phyloP scores from a whole-genome alignment of 2,113 vertebrate species.

The Otocyon megalotis region DNA sequence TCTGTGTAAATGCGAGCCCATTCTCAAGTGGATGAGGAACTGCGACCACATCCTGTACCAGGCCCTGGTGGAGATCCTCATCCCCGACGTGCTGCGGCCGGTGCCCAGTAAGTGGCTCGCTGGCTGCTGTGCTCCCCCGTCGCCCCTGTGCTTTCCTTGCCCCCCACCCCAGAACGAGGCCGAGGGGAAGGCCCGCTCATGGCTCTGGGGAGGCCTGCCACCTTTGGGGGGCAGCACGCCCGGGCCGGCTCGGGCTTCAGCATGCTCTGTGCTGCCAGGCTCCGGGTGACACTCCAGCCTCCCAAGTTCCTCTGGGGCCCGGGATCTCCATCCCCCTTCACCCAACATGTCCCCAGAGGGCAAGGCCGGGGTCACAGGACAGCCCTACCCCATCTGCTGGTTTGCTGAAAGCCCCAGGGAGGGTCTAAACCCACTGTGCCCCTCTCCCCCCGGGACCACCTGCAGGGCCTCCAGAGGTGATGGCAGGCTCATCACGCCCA shows the following conservation, averaged over 20 bases:
- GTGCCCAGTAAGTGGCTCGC: conserved; percentile 94
- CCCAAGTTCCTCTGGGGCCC: not conserved
- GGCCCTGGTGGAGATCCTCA: conserved; percentile 97
- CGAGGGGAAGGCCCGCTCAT: not conserved
- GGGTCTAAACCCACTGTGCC: not conserved
- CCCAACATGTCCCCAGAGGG: not conserved
- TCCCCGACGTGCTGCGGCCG: conserved; percentile 96
- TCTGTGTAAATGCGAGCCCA: conserved; percentile 94
- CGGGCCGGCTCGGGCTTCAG: not conserved
- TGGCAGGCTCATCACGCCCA: not conserved
- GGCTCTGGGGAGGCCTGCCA: not conserved
- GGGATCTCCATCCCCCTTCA: not conserved
- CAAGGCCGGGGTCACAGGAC: not conserved
- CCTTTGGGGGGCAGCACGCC: not conserved
- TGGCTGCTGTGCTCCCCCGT: accelerated
- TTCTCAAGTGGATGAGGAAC: conserved; percentile 97
- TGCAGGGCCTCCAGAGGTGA: not conserved
- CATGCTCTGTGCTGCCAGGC: not conserved
- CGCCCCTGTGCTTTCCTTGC: not conserved
- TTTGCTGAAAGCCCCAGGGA: not conserved
- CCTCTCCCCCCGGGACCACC: not conserved
- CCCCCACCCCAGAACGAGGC: not conserved
- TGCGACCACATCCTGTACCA: conserved; percentile 99
- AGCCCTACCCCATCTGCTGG: not conserved
- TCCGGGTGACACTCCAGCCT: not conserved